Evolutionary conservation across 2,113 vertebrate genomes (phyloP).

Genomic region (Anser cygnoides): DNA sequence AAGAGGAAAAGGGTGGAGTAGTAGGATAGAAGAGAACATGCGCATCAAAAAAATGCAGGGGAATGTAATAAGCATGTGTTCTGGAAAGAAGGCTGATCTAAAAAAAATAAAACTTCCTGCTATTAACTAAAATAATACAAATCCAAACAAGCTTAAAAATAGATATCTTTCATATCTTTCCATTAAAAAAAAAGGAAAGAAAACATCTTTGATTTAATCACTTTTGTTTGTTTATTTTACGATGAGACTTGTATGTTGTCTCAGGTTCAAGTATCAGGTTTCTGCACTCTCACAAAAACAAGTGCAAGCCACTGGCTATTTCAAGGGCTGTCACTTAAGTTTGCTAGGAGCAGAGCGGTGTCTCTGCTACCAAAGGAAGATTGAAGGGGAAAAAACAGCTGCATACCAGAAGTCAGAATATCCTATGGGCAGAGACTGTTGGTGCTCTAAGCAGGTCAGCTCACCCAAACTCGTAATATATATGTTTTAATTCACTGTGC

Average conservation of each 20-base stretch:
- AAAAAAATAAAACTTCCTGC: not conserved
- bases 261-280: not conserved
- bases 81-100: not conserved
- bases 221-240: not conserved
- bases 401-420: not conserved
- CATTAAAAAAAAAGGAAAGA: accelerated
- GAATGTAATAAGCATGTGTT: not conserved
- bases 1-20: not conserved
- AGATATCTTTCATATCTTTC: not conserved
- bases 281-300: not conserved
- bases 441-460: not conserved
- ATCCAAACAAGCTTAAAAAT: not conserved
- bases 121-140: not conserved
- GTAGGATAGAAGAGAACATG: not conserved
- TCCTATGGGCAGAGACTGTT: not conserved
- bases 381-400: not conserved
- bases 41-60: not conserved
- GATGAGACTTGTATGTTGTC: not conserved
- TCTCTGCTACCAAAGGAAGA: not conserved
- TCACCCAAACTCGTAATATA: not conserved
- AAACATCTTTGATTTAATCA: not conserved
- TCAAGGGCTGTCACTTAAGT: not conserved
- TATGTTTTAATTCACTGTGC: not conserved
- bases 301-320: not conserved
- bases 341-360: not conserved